Percentiles rank a stretch among this genome's conserved stretches.
These are phyloP conservation scores for Sylvia atricapilla DNA, from an alignment of 2,113 vertebrate genomes.

Conservation along the genomic window DNA sequence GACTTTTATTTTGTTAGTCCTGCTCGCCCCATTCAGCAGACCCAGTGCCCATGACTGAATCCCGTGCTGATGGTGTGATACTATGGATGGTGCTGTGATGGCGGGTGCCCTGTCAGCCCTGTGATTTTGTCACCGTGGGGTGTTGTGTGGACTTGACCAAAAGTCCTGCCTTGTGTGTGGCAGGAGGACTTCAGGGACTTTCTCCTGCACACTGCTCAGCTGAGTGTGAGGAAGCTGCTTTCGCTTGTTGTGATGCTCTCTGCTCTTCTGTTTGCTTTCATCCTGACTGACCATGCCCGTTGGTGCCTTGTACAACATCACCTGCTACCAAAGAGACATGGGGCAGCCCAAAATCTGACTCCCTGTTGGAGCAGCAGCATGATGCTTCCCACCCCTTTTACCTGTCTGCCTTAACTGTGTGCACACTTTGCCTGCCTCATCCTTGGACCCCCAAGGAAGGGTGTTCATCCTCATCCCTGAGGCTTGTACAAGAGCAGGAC, in stretches of 20 bases:
- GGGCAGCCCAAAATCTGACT: background rate
- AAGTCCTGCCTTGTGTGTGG: background rate
- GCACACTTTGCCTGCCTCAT: fast-evolving
- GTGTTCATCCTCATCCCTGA: background rate
- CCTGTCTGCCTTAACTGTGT: background rate
- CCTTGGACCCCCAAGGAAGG: background rate
- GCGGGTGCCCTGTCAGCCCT: background rate
- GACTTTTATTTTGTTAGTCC: background rate
- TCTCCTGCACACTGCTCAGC: background rate
- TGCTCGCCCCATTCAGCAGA: background rate
- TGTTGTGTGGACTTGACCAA: background rate
- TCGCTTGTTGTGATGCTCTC: background rate
- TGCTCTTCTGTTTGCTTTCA: background rate
- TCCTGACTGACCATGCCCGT: background rate
- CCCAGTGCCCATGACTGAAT: background rate
- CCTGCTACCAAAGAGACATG: fast-evolving
- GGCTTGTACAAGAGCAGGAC: background rate
- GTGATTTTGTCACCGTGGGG: background rate
- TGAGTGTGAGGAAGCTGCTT: background rate
- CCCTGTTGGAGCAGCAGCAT: background rate
- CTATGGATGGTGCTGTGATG: background rate
- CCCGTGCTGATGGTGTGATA: background rate
- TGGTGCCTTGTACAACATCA: background rate
- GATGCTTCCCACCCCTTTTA: background rate
- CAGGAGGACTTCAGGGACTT: background rate